Evolutionary conservation across 2,113 vertebrate species (phyloP).

Genomic region (Corythaixoides concolor): DNA sequence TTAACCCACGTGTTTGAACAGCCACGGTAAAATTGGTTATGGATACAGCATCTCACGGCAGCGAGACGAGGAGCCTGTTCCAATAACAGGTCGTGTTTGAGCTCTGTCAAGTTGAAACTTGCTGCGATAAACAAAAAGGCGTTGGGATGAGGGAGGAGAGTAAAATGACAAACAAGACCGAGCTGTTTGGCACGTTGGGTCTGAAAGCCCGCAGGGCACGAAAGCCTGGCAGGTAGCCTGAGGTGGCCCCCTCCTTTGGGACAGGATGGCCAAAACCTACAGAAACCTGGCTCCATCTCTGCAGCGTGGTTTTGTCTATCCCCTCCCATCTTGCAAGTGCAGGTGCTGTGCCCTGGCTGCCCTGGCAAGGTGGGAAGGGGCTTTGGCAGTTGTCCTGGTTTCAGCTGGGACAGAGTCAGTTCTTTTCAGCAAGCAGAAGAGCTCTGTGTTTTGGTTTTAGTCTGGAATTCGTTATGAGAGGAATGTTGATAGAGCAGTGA

Average conservation of each 20-base stretch:
- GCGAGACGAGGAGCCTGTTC: neutral
- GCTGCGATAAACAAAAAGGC: neutral
- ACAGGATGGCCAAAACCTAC: neutral
- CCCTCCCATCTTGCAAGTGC: rapidly evolving
- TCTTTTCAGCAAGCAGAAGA: too few relatives aligned
- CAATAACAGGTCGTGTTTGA: neutral
- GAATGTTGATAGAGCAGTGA: too few relatives aligned
- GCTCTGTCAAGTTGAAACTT: neutral
- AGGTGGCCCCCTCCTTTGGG: neutral
- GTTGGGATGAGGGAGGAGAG: neutral
- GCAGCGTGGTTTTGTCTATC: neutral
- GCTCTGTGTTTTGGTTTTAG: too few relatives aligned
- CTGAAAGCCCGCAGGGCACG: neutral
- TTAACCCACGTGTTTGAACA: neutral
- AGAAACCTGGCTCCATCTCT: neutral
- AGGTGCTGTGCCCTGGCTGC: neutral
- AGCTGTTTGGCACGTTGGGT: neutral
- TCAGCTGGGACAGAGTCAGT: too few relatives aligned
- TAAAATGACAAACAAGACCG: neutral
- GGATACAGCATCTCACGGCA: neutral
- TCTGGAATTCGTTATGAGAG: too few relatives aligned
- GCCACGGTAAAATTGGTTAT: neutral
- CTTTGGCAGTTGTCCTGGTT: neutral
- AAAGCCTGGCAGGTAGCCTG: neutral
- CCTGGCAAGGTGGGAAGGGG: neutral